Percentiles rank a stretch among this genome's conserved stretches.
Conservation (phyloP, 2,797 vertebrate species). For the Syncerus caffer region DNA sequence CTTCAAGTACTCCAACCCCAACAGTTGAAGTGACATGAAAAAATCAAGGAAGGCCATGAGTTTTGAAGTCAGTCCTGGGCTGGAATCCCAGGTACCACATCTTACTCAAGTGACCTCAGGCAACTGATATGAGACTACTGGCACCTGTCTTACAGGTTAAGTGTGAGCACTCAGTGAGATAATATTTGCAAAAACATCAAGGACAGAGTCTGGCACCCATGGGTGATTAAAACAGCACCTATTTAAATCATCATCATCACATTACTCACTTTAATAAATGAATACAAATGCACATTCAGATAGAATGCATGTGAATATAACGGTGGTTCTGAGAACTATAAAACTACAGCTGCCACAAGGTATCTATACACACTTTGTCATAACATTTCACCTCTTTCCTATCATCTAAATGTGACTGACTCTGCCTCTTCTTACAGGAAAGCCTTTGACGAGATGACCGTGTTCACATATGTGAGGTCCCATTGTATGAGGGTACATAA, state of each 20-base stretch:
- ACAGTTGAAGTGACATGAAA: not conserved
- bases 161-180: not conserved
- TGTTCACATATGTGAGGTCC: not conserved
- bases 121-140: not conserved
- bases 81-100: not conserved
- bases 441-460: not conserved
- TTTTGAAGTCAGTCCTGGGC: not conserved
- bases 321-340: not conserved
- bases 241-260: not conserved
- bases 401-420: not conserved
- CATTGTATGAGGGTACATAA: not conserved
- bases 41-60: not conserved
- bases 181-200: not conserved
- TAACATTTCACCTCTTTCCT: not conserved
- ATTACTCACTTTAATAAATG: not conserved
- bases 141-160: not conserved
- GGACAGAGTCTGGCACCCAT: not conserved
- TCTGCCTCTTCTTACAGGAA: not conserved
- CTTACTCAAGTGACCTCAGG: not conserved
- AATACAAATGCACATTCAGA: not conserved
- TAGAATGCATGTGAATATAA: not conserved
- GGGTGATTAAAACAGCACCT: not conserved
- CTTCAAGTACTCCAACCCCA: not conserved
- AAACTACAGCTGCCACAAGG: not conserved
- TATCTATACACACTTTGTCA: not conserved